Evolutionary conservation across 2,113 vertebrate genomes (phyloP).

Genomic region (Ctenodactylus gundi): DNA sequence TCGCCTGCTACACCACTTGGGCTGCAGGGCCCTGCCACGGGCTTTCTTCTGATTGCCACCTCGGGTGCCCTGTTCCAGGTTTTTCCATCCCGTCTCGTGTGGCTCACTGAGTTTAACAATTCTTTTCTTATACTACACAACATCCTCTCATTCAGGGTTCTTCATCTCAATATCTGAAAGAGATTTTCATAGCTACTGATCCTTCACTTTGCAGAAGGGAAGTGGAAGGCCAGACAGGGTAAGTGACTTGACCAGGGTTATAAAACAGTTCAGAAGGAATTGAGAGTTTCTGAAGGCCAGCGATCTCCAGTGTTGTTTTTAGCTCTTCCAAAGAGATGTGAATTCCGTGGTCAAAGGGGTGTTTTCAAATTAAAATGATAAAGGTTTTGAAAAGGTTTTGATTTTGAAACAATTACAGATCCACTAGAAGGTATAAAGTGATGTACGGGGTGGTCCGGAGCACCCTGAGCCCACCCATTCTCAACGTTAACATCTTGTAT

Average conservation of each 20-base stretch:
- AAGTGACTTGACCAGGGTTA: not conserved
- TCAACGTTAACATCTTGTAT: not conserved
- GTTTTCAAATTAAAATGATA: not conserved
- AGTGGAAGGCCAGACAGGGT: not conserved
- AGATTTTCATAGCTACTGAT: not conserved
- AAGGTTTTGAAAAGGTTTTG: not conserved
- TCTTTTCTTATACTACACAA: not conserved
- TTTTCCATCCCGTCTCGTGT: not conserved
- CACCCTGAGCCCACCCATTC: not conserved
- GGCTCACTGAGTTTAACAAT: not conserved
- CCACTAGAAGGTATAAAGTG: not conserved
- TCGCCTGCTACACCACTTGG: not conserved
- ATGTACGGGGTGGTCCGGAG: not conserved
- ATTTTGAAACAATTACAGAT: not conserved
- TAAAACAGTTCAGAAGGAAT: not conserved
- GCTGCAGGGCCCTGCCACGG: not conserved
- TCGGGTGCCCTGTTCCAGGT: too few relatives aligned
- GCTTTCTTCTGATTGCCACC: too few relatives aligned
- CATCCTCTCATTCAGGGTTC: not conserved
- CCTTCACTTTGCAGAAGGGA: not conserved
- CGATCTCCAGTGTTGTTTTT: not conserved
- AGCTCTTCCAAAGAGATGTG: not conserved
- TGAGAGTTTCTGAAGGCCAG: not conserved
- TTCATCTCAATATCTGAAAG: not conserved
- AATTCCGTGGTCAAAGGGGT: not conserved